These are phyloP conservation scores for Protobothrops flavoviridis DNA, from an alignment of 2,113 vertebrate genomes.

Conservation along the genomic window DNA sequence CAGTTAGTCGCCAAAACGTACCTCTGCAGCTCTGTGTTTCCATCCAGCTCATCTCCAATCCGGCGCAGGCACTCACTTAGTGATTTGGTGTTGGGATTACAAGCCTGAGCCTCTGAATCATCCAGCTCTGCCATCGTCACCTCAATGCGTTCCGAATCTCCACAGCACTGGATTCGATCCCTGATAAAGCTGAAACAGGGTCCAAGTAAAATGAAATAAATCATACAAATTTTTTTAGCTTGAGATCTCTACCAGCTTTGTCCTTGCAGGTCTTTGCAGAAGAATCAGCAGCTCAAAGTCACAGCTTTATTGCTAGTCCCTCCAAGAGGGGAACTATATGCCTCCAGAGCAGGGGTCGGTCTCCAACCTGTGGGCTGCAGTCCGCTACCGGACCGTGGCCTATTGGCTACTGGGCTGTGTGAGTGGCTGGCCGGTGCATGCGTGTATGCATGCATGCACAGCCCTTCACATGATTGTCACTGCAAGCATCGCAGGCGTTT, in stretches of 20 bases:
- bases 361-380: too few relatives aligned
- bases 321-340: background rate
- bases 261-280: background rate
- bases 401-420: too few relatives aligned
- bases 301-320: background rate
- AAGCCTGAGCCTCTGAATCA: slow-evolving; percentile 52
- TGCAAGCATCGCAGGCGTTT: too few relatives aligned
- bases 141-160: slow-evolving; percentile 40
- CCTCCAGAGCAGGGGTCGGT: background rate
- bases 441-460: too few relatives aligned
- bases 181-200: slow-evolving; percentile 62
- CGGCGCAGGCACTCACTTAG: slow-evolving; percentile 82
- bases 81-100: slow-evolving; percentile 75
- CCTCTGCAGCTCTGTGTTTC: slow-evolving; percentile 81
- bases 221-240: too few relatives aligned
- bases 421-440: too few relatives aligned
- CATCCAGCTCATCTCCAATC: slow-evolving; percentile 88
- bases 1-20: slow-evolving; percentile 38
- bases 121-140: slow-evolving; percentile 64
- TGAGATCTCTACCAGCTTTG: background rate
- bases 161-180: slow-evolving; percentile 55
- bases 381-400: too few relatives aligned
- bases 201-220: background rate
- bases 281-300: background rate
- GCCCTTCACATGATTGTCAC: too few relatives aligned